A percentile compares a stretch with the other conserved stretches of the same genome.
These are phyloP conservation scores for Craterocephalus amniculus DNA, from an alignment of 2,797 vertebrate genomes.

Conservation along the genomic window DNA sequence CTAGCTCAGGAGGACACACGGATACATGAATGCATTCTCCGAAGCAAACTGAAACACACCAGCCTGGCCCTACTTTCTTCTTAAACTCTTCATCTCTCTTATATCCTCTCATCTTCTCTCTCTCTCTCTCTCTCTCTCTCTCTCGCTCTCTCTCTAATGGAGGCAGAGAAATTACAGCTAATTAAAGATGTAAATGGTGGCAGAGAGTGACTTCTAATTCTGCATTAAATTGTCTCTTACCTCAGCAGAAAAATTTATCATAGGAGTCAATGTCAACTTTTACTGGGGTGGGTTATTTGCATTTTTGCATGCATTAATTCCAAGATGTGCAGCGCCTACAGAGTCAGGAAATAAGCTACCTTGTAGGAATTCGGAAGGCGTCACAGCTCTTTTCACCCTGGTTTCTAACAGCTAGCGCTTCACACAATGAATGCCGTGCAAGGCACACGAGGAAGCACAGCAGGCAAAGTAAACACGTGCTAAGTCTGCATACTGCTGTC, in stretches of 20 bases:
- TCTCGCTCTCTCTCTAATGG: conserved; percentile 81
- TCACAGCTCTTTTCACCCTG: conserved; percentile 35
- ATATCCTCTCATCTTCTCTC: conserved; percentile 27
- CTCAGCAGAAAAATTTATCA: conserved; percentile 93
- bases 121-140: conserved; percentile 68
- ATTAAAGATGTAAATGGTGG: conserved; percentile 93
- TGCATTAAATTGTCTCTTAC: conserved; percentile 91
- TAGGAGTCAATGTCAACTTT: conserved; percentile 90
- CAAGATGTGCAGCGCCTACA: conserved; percentile 63
- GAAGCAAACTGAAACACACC: conserved; percentile 39
- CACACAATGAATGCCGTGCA: conserved; percentile 41
- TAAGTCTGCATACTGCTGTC: conserved; percentile 38
- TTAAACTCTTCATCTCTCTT: conserved; percentile 61
- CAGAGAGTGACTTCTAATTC: conserved; percentile 87
- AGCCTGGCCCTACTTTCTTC: conserved; percentile 52
- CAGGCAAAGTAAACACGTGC: conserved; percentile 46
- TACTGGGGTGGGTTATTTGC: conserved; percentile 81
- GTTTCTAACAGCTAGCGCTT: conserved; percentile 37
- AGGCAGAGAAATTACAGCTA: conserved; percentile 90
- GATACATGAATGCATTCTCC: conserved; percentile 33
- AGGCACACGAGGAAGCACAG: conserved; percentile 36
- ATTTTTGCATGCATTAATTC: conserved; percentile 77
- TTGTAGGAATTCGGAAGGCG: conserved; percentile 39
- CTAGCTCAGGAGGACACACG: conserved; percentile 50
- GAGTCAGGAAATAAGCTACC: conserved; percentile 55